Percentiles rank a stretch among this genome's conserved stretches.
Conservation (phyloP, 35 echinoderm and acorn worm species). For the Lytechinus pictus region DNA sequence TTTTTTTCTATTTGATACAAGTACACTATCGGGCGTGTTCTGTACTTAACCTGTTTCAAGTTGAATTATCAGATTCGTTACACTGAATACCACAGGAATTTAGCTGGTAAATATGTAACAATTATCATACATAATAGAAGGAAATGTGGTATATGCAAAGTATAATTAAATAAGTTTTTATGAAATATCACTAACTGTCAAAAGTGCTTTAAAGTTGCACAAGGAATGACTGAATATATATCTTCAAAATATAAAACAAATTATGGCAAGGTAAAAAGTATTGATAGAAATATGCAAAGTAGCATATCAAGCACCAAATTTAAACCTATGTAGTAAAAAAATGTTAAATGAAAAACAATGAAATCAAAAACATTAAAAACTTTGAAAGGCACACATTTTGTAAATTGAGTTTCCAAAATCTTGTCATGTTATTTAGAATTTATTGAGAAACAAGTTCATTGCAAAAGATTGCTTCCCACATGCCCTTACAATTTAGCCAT, state of each 20-base stretch:
- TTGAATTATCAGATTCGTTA: no score
- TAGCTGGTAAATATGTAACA: not conserved
- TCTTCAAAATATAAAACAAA: not conserved
- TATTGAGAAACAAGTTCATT: no score
- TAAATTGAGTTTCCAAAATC: no score
- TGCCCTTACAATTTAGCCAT: no score
- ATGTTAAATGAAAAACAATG: not conserved
- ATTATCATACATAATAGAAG: not conserved
- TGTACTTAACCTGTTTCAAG: no score
- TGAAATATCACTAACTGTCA: not conserved
- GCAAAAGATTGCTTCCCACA: no score
- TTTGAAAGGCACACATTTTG: no score
- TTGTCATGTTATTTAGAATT: no score
- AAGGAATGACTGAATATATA: not conserved
- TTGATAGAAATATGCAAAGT: not conserved
- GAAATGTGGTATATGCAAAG: not conserved
- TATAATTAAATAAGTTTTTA: not conserved
- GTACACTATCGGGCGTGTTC: no score
- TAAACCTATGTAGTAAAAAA: not conserved
- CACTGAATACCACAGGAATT: not conserved
- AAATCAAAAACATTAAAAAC: no score
- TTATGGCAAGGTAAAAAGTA: not conserved
- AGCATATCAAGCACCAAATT: no score
- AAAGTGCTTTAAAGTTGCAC: not conserved
- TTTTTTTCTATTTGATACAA: no score